Conservation (phyloP, 35 echinoderm and acorn worm species). For the Apostichopus parvimensis region DNA sequence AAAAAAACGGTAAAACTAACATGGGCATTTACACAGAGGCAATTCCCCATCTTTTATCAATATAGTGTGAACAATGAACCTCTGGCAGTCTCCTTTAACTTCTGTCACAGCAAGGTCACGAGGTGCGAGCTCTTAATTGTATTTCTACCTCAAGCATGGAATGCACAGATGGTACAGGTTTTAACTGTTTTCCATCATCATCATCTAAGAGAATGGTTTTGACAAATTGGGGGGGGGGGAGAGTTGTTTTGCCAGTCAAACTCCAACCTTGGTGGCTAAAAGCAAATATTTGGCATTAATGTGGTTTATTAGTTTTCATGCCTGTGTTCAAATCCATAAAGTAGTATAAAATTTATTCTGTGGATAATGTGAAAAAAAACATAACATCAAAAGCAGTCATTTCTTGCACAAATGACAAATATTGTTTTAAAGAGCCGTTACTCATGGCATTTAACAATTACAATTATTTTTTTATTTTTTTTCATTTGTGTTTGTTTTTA, state of each 20-base stretch:
- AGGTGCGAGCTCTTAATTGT: background rate
- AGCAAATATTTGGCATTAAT: background rate
- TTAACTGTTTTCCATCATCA: background rate
- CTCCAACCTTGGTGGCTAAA: background rate
- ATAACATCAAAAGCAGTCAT: too few species aligned
- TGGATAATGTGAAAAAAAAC: too few species aligned
- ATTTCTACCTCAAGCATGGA: slow-evolving; percentile 22
- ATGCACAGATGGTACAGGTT: slow-evolving; percentile 10
- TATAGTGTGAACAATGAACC: too few species aligned
- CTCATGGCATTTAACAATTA: too few species aligned
- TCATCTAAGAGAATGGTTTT: background rate
- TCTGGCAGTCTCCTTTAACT: background rate
- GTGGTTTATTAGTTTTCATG: background rate
- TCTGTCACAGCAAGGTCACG: slow-evolving; percentile 17
- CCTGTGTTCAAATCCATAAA: background rate
- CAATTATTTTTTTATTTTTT: too few species aligned
- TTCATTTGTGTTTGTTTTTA: too few species aligned
- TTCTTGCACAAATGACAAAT: too few species aligned
- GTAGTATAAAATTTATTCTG: background rate
- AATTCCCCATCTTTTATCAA: too few species aligned
- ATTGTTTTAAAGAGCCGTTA: too few species aligned
- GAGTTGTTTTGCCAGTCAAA: background rate
- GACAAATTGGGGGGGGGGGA: background rate
- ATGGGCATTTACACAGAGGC: too few species aligned
- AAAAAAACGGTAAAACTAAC: too few species aligned